A percentile compares a stretch with the other conserved stretches of the same genome.
Evolutionary conservation across 2,888 invertebrate species (phyloP).

Genomic region (Artemia sp.): DNA sequence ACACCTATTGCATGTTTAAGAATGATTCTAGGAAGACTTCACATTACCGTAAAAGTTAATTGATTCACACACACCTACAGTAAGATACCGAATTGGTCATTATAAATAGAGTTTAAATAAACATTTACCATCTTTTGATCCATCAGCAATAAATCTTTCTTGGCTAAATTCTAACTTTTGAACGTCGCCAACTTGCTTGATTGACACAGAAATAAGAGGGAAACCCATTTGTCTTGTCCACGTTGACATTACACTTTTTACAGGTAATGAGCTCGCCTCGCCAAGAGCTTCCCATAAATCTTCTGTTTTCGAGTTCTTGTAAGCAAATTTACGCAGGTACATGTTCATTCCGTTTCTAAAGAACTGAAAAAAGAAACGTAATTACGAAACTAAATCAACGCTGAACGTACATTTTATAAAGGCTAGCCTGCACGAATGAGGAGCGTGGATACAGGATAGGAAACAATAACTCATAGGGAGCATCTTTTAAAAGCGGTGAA

Average conservation of each 20-base stretch:
- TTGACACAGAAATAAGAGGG: conserved; percentile 33
- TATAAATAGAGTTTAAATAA: not conserved
- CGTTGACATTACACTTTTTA: conserved; percentile 35
- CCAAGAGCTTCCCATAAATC: conserved; percentile 35
- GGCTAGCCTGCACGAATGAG: too few species aligned
- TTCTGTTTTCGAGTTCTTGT: conserved; percentile 33
- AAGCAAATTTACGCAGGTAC: conserved; percentile 33
- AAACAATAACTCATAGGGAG: too few species aligned
- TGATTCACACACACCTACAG: too few species aligned
- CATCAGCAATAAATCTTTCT: conserved; percentile 74
- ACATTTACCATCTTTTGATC: conserved; percentile 32
- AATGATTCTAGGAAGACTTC: too few species aligned
- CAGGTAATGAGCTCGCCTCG: conserved; percentile 34
- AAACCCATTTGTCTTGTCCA: conserved; percentile 41
- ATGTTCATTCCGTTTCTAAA: conserved; percentile 32
- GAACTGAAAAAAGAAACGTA: conserved; percentile 28
- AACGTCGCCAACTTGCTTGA: conserved; percentile 7
- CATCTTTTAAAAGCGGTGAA: too few species aligned
- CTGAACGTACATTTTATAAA: too few species aligned
- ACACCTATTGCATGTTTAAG: too few species aligned
- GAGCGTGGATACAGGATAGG: too few species aligned
- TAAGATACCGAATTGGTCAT: too few species aligned
- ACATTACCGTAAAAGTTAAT: too few species aligned
- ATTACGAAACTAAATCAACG: too few species aligned
- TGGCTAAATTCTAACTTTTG: conserved; percentile 51